Evolutionary conservation across 2,888 invertebrate genomes (phyloP), one percentile per base, ranked within the genome.

Genomic region (Aphidius colemani): DNA sequence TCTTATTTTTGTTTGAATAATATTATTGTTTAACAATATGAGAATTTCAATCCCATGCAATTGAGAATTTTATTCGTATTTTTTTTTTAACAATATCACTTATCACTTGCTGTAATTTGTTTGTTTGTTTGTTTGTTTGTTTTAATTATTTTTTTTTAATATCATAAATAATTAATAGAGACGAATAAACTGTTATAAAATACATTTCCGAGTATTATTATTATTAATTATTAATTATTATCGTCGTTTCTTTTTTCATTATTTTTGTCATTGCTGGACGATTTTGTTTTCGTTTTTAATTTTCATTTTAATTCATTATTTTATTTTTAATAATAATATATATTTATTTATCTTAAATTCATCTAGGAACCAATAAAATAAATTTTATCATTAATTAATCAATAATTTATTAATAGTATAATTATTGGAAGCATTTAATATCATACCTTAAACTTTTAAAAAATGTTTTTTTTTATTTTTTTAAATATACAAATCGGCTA

Each of bases 141-240:
- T 41, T 41, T 44, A 39, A 40, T 56, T 43, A 11, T 18, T 56
- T 56, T 8, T n/a, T 13, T 30, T 44, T 43, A 30, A 45, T 18
- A 9, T 56, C 78, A 76, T 79, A 80, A 81, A 81, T 30, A 5
- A 30, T 5, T 78, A 78, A 81, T 80, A 79, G 80, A 79, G 77
- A 77, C 75, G 79, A 80, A 80, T 81, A 81, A 82, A 81, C 74
- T 78, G 77, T 82, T 82, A 82, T 79, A 82, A 82, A 82, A 82
- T 82, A 82, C 81, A 81, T 81, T 81, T 75, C 77, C 78, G 78
- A 80, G 79, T 80, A 79, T 79, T 78, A 78, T 78, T 72, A 75
- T 76, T 72, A 75, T 71, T 74, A 68, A 59, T 57, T 57, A 57
- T 71, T 74, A 68, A 59, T 57, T 57, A 57, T 50, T 45, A 56